Base-by-base conservation (phyloP, 2,797 vertebrate species). In the Microhierax caerulescens region DNA sequence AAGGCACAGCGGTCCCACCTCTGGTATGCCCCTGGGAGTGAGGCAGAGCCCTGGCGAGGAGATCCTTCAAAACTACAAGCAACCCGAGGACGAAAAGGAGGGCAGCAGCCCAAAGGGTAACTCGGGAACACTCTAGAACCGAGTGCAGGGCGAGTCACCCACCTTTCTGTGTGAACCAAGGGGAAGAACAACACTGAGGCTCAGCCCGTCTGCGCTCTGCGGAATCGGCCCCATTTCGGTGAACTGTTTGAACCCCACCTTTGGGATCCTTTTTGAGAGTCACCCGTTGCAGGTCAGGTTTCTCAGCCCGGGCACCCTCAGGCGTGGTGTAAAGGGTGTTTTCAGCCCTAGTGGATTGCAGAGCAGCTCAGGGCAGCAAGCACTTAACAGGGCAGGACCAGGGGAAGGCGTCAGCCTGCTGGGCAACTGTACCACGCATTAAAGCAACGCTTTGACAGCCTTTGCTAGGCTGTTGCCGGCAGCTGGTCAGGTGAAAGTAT, bases 231-330 rank as follows among this genome's bases (percentile, higher is more conserved):
- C 20, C 45, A 7, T 60, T 87, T 92, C 54, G 56, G 63, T 6
- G 16, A 65, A 13, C 13, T 41, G 5, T 60, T 89, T 56, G 64
- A 85, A 70, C 41, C 16, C 18, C 54, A 89, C 30, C 4, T 92
- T 72, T 73, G 43, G 27, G 21, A 93, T 13, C 14, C 14, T 54
- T 41, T 78, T 63, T 68, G 50, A 75, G 24, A 86, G 14, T 48
- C 34, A 76, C 4, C 16, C 1, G 0, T 24, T 25, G 7, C 47
- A 86, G 63, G 11, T 81, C 63, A 48, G 1, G 1, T 70, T 92
- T 75, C 76, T 65, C 76, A 73, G 28, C 11, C 15, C 32, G 37
- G n/a, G 63, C 37, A 72, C 7, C 6, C 43, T 85, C 45, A 43
- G 67, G 24, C 10, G 0, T 5, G 47, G 8, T 7, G 18, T 51